Evolutionary conservation across 1,140 invertebrate species (phyloP).

Genomic region (Pseudomyrmex sp.): DNA sequence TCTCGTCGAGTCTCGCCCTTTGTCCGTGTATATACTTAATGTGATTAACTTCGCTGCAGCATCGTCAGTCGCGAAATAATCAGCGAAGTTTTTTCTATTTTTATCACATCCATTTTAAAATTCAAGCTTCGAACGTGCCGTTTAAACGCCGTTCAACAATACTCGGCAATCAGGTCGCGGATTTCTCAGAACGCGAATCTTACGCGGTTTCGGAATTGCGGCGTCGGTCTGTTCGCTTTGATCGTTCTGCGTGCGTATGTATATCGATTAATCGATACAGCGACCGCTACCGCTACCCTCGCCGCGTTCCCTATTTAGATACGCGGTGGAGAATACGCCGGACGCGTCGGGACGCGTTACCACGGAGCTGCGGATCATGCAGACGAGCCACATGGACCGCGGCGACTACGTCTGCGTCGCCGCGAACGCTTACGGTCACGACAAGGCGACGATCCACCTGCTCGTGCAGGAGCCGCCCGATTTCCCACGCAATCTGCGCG

Average conservation of each 20-base stretch:
- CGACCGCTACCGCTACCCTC: neutral
- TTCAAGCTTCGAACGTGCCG: too few species aligned
- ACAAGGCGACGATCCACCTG: constrained; percentile 88
- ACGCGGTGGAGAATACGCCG: constrained; percentile 85
- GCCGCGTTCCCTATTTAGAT: constrained; percentile 74
- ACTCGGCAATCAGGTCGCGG: too few species aligned
- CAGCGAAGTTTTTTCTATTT: too few species aligned
- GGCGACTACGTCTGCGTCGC: constrained; percentile 90
- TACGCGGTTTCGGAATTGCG: too few species aligned
- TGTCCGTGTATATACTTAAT: too few species aligned
- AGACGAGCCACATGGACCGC: constrained; percentile 87
- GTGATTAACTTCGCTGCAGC: too few species aligned
- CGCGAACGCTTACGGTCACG: constrained; percentile 89
- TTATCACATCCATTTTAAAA: too few species aligned
- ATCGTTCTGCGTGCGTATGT: neutral
- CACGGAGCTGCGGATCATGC: constrained; percentile 87
- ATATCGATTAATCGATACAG: constrained; percentile 29
- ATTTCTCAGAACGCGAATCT: too few species aligned
- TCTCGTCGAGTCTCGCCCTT: too few species aligned
- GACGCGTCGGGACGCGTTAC: constrained; percentile 83
- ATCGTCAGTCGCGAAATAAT: too few species aligned
- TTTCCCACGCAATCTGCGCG: constrained; percentile 87
- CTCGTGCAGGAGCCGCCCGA: constrained; percentile 90
- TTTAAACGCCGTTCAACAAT: too few species aligned
- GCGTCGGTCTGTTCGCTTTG: neutral